Conservation (phyloP, 2,888 invertebrate species). For the Cyclophora albipunctata region DNA sequence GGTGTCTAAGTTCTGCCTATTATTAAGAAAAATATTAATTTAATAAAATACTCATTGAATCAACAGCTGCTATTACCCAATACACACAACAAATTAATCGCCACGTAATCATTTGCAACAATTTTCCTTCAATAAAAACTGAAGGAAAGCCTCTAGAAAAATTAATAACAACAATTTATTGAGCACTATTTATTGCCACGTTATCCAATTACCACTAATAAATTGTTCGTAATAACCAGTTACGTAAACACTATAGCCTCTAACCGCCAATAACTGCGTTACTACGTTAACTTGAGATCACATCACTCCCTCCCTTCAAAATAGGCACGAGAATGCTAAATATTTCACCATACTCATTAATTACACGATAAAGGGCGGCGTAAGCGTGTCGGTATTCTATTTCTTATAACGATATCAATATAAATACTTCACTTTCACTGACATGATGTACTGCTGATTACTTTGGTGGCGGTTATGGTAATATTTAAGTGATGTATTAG, state of each 20-base stretch:
- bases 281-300: slow-evolving; percentile 17
- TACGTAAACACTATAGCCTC: too few relatives aligned
- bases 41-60: too few relatives aligned
- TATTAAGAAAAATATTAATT: too few relatives aligned
- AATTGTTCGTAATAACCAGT: too few relatives aligned
- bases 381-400: slow-evolving; percentile 41
- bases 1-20: too few relatives aligned
- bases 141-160: neutral
- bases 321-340: slow-evolving; percentile 37
- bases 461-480: too few relatives aligned
- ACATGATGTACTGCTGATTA: slow-evolving; percentile 32
- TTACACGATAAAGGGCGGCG: slow-evolving; percentile 39
- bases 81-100: too few relatives aligned
- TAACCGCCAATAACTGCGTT: slow-evolving; percentile 3
- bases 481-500: too few relatives aligned
- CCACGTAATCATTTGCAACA: too few relatives aligned
- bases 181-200: too few relatives aligned
- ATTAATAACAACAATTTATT: too few relatives aligned
- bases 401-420: slow-evolving; percentile 60
- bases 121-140: neutral
- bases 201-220: slow-evolving; percentile 2
- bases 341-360: slow-evolving; percentile 51
- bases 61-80: too few relatives aligned
- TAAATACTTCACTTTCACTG: slow-evolving; percentile 52
- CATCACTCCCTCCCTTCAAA: slow-evolving; percentile 23